Conservation (phyloP, 1,140 invertebrate species). For the Calliphora vicina region DNA sequence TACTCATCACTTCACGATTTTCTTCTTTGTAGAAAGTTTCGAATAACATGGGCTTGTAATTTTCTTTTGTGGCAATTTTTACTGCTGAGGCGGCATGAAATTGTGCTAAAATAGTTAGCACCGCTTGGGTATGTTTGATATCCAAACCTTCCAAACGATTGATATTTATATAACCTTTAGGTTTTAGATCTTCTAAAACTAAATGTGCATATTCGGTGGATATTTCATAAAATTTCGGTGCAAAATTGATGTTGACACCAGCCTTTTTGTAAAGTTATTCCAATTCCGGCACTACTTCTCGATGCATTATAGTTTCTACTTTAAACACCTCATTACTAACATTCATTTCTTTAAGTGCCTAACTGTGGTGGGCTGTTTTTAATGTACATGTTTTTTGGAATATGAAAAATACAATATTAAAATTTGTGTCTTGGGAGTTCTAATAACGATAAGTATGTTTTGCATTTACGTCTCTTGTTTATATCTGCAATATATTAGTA, state of each 20-base stretch:
- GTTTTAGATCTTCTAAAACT: constrained; percentile 64
- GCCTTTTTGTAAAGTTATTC: constrained; percentile 55
- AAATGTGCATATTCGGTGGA: constrained; percentile 52
- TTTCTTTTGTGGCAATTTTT: too few species aligned
- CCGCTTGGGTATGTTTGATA: constrained; percentile 62
- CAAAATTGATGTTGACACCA: constrained; percentile 43
- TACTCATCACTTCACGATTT: background rate
- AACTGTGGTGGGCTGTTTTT: too few species aligned
- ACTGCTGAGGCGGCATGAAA: constrained; percentile 64
- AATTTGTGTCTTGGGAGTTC: too few species aligned
- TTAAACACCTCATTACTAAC: too few species aligned
- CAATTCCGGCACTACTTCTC: constrained; percentile 44
- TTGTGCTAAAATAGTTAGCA: constrained; percentile 65
- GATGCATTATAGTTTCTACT: constrained; percentile 45
- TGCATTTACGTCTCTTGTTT: too few species aligned
- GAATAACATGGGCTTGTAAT: too few species aligned
- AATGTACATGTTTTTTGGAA: too few species aligned
- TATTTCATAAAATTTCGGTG: constrained; percentile 44
- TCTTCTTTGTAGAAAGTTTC: constrained; percentile 2
- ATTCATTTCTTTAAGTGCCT: too few species aligned
- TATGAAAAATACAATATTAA: too few species aligned
- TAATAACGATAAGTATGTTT: too few species aligned
- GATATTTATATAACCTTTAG: constrained; percentile 65
- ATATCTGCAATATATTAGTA: too few species aligned
- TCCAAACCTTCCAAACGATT: constrained; percentile 66